Evolutionary conservation across 2,888 invertebrate genomes (phyloP).

Genomic region (Pristionchus fissidentatus): DNA sequence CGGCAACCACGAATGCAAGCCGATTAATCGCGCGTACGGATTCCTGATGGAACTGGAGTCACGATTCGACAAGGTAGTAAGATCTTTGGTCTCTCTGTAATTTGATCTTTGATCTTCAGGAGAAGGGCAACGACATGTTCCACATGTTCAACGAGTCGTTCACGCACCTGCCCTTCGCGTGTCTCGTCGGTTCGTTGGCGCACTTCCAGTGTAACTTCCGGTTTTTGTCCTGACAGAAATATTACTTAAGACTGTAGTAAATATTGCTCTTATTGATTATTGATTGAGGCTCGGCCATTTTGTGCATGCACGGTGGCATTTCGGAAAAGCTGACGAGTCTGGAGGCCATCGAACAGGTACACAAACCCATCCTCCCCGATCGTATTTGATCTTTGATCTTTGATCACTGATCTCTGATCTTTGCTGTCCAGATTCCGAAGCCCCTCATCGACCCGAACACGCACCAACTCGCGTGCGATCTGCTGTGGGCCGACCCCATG

Average conservation of each 20-base stretch:
- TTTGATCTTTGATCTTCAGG: no score
- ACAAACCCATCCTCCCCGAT: not conserved
- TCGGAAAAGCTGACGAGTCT: slow-evolving; percentile 50
- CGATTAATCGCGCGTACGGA: slow-evolving; percentile 56
- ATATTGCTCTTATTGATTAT: not conserved
- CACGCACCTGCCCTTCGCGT: slow-evolving; percentile 55
- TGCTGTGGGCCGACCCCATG: slow-evolving; percentile 63
- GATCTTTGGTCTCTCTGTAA: slow-evolving; percentile 1
- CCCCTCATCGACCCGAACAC: slow-evolving; percentile 51
- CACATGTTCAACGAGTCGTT: slow-evolving; percentile 56
- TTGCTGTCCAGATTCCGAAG: slow-evolving; percentile 56
- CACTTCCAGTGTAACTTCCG: no score
- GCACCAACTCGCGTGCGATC: slow-evolving; percentile 53
- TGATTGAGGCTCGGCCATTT: slow-evolving; percentile 46
- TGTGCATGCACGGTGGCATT: slow-evolving; percentile 63
- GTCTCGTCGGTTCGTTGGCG: slow-evolving; percentile 49
- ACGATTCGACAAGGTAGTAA: slow-evolving; percentile 49
- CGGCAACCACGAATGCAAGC: slow-evolving; percentile 53
- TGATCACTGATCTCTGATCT: no score
- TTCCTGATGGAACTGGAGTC: slow-evolving; percentile 53
- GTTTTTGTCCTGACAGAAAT: not conserved
- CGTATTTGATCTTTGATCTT: slow-evolving; percentile 24
- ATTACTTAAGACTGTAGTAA: not conserved
- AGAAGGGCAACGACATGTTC: slow-evolving; percentile 51
- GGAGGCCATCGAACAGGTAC: slow-evolving; percentile 55